phyloP scores from a whole-genome alignment of 2,888 invertebrate species.

The Lasius platythorax region DNA sequence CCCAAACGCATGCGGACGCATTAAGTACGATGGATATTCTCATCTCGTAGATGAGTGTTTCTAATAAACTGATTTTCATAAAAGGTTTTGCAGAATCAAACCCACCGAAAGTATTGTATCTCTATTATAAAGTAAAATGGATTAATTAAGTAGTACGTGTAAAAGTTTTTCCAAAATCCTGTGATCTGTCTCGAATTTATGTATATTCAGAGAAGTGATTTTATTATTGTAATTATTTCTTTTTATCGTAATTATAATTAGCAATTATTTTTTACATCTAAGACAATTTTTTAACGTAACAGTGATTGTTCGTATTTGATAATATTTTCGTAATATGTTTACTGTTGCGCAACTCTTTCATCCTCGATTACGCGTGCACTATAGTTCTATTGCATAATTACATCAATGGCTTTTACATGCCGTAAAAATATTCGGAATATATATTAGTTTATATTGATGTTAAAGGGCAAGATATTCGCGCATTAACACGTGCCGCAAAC shows the following conservation, averaged over 20 bases:
- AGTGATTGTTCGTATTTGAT: not conserved
- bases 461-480: slow-evolving; percentile 5
- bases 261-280: not conserved
- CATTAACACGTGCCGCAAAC: not conserved
- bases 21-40: slow-evolving; percentile 20
- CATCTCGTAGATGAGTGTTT: not conserved
- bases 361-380: not conserved
- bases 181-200: not conserved
- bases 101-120: slow-evolving; percentile 56
- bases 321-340: not conserved
- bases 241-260: not conserved
- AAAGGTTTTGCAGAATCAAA: not conserved
- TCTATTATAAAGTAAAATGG: not conserved
- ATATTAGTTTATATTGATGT: slow-evolving; percentile 1
- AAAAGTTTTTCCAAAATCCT: not conserved
- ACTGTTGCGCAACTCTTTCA: not conserved
- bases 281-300: not conserved
- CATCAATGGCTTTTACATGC: not conserved
- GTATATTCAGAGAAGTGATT: not conserved
- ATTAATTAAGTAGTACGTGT: not conserved
- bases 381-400: not conserved
- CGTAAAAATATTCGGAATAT: not conserved
- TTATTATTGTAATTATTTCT: not conserved
- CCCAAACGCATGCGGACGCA: not conserved
- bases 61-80: not conserved